phyloP scores from a whole-genome alignment of 2,113 vertebrate species.

The Ptilonorhynchus violaceus region DNA sequence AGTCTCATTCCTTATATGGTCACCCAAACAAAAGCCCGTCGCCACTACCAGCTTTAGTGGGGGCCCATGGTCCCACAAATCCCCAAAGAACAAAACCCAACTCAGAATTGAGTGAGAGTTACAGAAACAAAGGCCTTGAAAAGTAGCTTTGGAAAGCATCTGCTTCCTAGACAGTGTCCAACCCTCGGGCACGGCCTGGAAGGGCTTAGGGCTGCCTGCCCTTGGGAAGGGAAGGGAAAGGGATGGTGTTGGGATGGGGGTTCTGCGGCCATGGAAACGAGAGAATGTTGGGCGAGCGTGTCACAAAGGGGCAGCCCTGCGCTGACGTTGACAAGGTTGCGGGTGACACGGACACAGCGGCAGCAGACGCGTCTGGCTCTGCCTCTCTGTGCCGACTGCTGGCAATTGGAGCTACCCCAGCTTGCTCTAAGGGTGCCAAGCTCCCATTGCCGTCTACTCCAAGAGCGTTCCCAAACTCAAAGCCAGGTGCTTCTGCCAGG shows the following conservation, averaged over 20 bases:
- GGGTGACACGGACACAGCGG: not conserved
- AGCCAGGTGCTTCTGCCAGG: not conserved
- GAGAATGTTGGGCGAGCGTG: not conserved
- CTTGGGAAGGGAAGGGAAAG: not conserved
- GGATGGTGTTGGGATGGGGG: not conserved
- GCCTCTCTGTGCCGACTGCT: not conserved
- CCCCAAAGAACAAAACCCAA: not conserved
- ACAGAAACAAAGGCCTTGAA: not conserved
- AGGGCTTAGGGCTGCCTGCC: not conserved
- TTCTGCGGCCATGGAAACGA: not conserved
- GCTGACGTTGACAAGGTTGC: not conserved
- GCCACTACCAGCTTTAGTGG: too few species aligned
- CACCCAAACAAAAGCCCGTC: too few species aligned
- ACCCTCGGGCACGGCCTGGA: too few species aligned
- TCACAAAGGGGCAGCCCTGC: not conserved
- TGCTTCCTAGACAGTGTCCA: not conserved
- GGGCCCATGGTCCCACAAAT: too few species aligned
- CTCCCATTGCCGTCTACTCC: not conserved
- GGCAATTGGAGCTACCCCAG: not conserved
- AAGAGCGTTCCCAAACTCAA: not conserved
- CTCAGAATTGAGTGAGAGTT: not conserved
- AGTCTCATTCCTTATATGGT: too few species aligned
- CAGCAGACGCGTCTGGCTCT: not conserved
- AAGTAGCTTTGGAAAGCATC: not conserved
- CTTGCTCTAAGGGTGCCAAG: not conserved